Conservation (phyloP, 2,113 vertebrate genomes). For the Oryzias woworae region DNA sequence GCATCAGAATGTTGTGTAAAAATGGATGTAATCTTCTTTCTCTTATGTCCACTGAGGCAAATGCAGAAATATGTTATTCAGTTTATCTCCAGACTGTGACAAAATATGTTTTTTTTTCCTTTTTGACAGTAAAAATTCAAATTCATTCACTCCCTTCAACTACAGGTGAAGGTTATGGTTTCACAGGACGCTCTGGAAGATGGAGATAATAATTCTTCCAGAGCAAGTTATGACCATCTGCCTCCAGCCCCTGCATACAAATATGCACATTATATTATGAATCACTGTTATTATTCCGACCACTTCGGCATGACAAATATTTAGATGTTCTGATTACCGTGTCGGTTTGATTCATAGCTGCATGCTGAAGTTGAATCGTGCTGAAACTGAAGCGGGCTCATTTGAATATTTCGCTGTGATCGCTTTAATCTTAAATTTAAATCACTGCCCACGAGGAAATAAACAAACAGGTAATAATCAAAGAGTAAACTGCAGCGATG, state of each 20-base stretch:
- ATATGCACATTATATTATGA: constrained; percentile 16
- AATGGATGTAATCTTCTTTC: not conserved
- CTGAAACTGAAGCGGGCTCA: constrained; percentile 10
- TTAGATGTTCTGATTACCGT: constrained; percentile 20
- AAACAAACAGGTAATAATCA: constrained; percentile 21
- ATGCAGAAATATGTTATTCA: constrained; percentile 6
- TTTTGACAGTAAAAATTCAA: not conserved
- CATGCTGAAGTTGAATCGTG: constrained; percentile 10
- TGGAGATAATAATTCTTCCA: constrained; percentile 7
- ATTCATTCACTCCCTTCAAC: constrained; percentile 11
- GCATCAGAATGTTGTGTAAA: constrained; percentile 3
- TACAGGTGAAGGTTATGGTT: not conserved
- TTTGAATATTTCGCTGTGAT: constrained; percentile 28
- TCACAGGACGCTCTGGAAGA: not conserved
- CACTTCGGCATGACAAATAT: constrained; percentile 30
- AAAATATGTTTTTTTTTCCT: not conserved
- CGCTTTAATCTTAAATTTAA: constrained; percentile 27
- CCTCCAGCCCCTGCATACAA: constrained; percentile 14
- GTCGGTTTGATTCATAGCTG: constrained; percentile 12
- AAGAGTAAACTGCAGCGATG: constrained; percentile 4
- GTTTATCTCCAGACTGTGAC: not conserved
- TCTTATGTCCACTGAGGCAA: constrained; percentile 1
- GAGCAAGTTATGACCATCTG: not conserved
- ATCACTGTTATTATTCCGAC: constrained; percentile 14
- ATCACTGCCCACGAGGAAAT: constrained; percentile 5